A percentile compares a stretch with the other conserved stretches of the same genome.
Evolutionary conservation across 1,140 invertebrate genomes (phyloP).

Genomic region (Danaus plexippus): DNA sequence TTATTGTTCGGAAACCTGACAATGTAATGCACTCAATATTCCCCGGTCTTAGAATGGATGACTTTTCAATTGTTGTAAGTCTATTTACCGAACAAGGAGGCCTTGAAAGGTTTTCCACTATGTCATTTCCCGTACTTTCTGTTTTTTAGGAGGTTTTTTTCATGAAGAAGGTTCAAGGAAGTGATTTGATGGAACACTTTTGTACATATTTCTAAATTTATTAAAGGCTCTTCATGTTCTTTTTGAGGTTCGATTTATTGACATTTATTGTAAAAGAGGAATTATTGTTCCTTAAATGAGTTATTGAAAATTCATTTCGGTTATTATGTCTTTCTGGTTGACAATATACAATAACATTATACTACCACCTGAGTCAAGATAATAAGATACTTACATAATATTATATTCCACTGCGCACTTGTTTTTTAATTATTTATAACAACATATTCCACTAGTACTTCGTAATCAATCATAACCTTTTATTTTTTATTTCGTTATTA

Average conservation of each 20-base stretch:
- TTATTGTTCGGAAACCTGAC: constrained; percentile 42
- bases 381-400: too few species aligned
- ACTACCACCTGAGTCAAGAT: too few species aligned
- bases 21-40: constrained; percentile 48
- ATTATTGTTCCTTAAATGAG: constrained; percentile 53
- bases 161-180: constrained; percentile 45
- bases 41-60: constrained; percentile 48
- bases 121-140: constrained; percentile 67
- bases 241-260: constrained; percentile 57
- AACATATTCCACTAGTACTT: too few species aligned
- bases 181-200: constrained; percentile 67
- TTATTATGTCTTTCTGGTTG: constrained; percentile 37
- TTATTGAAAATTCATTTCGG: constrained; percentile 42
- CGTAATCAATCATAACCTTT: too few species aligned
- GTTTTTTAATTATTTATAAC: too few species aligned
- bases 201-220: constrained; percentile 59
- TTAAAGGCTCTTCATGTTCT: constrained; percentile 61
- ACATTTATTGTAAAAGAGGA: constrained; percentile 51
- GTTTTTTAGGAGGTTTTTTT: constrained; percentile 52
- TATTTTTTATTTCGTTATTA: too few species aligned
- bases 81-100: constrained; percentile 53
- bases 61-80: constrained; percentile 66
- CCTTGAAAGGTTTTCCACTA: constrained; percentile 49
- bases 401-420: too few species aligned
- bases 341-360: not conserved